Conservation (phyloP, 2,797 vertebrate species). For the Sebastes vulpes region DNA sequence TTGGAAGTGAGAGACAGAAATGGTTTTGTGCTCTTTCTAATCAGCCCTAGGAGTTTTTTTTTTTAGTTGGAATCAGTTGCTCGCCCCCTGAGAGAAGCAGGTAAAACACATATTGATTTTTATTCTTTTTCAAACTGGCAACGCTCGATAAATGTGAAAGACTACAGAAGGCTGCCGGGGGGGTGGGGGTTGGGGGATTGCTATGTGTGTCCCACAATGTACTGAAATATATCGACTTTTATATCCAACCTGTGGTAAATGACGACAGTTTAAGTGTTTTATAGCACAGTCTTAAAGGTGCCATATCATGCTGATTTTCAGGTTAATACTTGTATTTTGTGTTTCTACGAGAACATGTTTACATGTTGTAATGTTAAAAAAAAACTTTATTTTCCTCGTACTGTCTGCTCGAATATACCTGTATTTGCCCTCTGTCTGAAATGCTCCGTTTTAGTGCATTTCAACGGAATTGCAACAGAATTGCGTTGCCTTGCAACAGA, state of each 20-base stretch:
- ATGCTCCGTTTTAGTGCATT: too few species aligned
- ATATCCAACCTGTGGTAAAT: background rate
- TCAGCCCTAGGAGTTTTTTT: background rate
- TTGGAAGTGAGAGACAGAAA: background rate
- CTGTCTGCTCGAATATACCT: too few species aligned
- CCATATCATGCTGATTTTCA: too few species aligned
- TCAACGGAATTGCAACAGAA: too few species aligned
- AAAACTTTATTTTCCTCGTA: too few species aligned
- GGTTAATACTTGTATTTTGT: too few species aligned
- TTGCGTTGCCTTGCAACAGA: too few species aligned
- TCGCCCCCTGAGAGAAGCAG: background rate
- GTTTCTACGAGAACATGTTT: too few species aligned
- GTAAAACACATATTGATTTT: constrained; percentile 45
- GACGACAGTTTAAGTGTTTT: background rate
- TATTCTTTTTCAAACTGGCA: constrained; percentile 34
- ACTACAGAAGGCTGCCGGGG: background rate
- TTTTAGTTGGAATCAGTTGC: background rate
- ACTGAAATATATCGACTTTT: background rate
- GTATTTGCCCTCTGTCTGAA: too few species aligned
- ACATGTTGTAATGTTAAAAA: too few species aligned
- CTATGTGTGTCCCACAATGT: background rate
- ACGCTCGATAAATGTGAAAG: constrained; percentile 19
- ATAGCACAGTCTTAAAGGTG: too few species aligned
- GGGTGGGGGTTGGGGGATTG: background rate
- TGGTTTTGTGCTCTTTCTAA: background rate